These are phyloP conservation scores for Acanthurus leucopareius DNA, from an alignment of 2,797 vertebrate species.

Conservation along the genomic window DNA sequence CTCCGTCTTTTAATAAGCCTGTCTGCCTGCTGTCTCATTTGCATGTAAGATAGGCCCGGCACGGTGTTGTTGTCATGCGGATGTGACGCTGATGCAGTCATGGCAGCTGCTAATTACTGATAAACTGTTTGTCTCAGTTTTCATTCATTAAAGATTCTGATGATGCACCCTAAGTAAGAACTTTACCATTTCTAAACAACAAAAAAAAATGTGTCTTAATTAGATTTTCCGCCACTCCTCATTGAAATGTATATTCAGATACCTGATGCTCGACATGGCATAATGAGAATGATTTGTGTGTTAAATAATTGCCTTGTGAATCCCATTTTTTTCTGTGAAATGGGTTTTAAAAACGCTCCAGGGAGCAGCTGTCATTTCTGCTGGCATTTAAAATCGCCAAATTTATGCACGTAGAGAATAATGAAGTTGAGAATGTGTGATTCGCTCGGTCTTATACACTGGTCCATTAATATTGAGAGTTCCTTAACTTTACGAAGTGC, in stretches of 20 bases:
- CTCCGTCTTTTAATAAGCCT: not conserved
- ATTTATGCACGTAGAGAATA: constrained; percentile 23
- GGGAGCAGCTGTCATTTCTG: constrained; percentile 18
- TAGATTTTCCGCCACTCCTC: not conserved
- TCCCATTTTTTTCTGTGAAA: constrained; percentile 6
- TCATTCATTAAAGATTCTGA: constrained; percentile 40
- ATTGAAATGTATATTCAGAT: constrained; percentile 14
- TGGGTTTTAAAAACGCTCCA: constrained; percentile 1
- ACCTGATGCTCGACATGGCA: constrained; percentile 8
- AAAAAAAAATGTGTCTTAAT: not conserved
- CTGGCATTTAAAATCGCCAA: constrained; percentile 12
- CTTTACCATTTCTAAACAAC: constrained; percentile 11
- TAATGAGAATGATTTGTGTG: constrained; percentile 33
- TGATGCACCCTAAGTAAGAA: constrained; percentile 7
- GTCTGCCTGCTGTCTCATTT: constrained; percentile 36
- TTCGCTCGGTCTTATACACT: constrained; percentile 3
- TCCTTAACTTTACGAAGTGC: constrained; percentile 17
- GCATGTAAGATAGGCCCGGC: not conserved
- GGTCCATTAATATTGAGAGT: not conserved
- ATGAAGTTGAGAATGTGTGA: constrained; percentile 18
- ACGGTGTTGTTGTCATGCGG: constrained; percentile 15
- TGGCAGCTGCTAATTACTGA: constrained; percentile 46
- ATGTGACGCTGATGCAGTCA: constrained; percentile 27
- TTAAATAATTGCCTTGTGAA: constrained; percentile 15
- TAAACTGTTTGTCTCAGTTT: constrained; percentile 44